These are phyloP conservation scores for Phacellophora camtschatica DNA, from an alignment of 30 jellyfish, hydroid and myxozoan genomes.

Conservation along the genomic window DNA sequence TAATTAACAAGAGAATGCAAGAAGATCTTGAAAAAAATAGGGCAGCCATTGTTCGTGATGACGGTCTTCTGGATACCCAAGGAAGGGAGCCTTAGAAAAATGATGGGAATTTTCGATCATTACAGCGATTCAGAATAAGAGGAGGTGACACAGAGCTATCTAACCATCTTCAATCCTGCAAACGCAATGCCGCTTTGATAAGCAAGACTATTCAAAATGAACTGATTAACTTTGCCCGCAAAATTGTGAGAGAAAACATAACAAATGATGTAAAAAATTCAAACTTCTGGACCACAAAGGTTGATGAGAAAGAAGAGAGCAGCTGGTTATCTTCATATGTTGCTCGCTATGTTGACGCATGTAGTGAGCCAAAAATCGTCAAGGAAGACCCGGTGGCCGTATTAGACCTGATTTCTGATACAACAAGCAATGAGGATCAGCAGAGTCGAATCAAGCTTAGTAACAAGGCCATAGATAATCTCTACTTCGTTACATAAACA, in stretches of 20 bases:
- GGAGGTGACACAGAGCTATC: constrained; percentile 28
- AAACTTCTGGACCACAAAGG: constrained; percentile 12
- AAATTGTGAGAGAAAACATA: neutral
- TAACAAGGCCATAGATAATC: neutral
- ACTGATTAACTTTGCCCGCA: constrained; percentile 24
- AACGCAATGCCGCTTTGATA: constrained; percentile 16
- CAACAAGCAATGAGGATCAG: neutral
- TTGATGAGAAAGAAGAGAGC: constrained; percentile 15
- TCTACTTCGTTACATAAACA: constrained; percentile 7
- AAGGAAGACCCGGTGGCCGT: neutral
- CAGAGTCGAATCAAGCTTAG: neutral
- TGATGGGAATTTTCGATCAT: constrained; percentile 17
- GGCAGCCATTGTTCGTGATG: constrained; percentile 20
- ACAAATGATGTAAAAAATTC: neutral
- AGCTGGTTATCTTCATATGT: neutral
- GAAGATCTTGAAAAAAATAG: constrained; percentile 2
- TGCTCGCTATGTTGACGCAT: neutral
- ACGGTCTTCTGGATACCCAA: neutral
- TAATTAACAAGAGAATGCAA: neutral
- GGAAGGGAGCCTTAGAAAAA: constrained; percentile 15
- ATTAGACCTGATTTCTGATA: constrained; percentile 9
- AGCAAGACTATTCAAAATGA: constrained; percentile 41
- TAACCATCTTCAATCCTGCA: constrained; percentile 30
- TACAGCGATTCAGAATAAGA: constrained; percentile 1
- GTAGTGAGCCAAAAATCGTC: neutral